Percentiles rank a stretch among this genome's conserved stretches.
Conservation (phyloP, 1,140 invertebrate genomes). For the Pemphigus obesinymphae region DNA sequence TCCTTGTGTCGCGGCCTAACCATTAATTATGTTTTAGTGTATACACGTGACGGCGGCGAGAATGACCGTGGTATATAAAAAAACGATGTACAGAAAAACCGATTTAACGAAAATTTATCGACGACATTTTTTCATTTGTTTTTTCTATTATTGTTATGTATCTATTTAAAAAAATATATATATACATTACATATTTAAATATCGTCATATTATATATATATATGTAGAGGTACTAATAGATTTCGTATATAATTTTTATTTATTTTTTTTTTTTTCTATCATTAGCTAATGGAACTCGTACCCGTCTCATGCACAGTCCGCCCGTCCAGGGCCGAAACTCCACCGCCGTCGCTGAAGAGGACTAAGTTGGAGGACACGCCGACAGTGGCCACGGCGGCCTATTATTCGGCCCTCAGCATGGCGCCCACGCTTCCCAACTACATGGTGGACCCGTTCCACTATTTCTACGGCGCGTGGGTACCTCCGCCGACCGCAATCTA, state of each 20-base stretch:
- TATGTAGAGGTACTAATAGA: too few species aligned
- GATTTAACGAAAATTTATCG: too few species aligned
- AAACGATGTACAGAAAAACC: too few species aligned
- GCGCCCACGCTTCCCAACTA: constrained; percentile 25
- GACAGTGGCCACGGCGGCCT: neutral
- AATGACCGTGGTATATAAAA: neutral
- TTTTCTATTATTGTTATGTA: too few species aligned
- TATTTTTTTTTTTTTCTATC: neutral
- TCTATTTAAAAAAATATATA: too few species aligned
- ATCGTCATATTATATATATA: too few species aligned
- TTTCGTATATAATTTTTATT: too few species aligned
- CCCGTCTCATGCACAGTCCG: constrained; percentile 12
- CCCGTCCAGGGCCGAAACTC: constrained; percentile 3
- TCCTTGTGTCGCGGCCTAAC: neutral
- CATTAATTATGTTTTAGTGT: neutral
- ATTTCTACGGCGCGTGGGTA: constrained; percentile 14
- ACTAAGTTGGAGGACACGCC: constrained; percentile 17
- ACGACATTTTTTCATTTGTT: too few species aligned
- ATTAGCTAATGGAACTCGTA: constrained; percentile 25
- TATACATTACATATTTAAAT: too few species aligned
- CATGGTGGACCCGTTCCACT: constrained; percentile 30
- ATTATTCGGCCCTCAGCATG: constrained; percentile 21
- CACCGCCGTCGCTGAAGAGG: constrained; percentile 24
- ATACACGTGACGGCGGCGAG: neutral
- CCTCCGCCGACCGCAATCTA: constrained; percentile 6